A percentile compares a stretch with the other conserved stretches of the same genome.
phyloP scores from a whole-genome alignment of 2,113 vertebrate species.

The Gobius niger region DNA sequence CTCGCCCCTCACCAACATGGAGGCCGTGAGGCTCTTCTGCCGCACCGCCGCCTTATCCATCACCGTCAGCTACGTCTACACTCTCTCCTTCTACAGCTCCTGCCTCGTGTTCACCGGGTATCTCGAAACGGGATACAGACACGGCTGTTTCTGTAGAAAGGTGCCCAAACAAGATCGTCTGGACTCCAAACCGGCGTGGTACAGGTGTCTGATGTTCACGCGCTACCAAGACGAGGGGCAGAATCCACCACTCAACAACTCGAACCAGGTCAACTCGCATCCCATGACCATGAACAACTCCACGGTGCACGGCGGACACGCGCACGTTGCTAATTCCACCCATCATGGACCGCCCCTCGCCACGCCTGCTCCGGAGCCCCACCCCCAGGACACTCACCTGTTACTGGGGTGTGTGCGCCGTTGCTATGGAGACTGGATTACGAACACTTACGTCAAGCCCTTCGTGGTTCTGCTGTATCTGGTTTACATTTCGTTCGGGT shows the following conservation, averaged over 20 bases:
- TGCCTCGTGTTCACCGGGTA: constrained; percentile 98
- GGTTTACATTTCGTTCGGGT: constrained; percentile 98
- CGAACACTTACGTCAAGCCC: constrained; percentile 98
- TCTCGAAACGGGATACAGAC: constrained; percentile 97
- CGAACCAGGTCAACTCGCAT: constrained; percentile 7
- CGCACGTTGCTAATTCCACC: constrained; percentile 25
- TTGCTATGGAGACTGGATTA: constrained; percentile 99
- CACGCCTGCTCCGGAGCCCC: constrained; percentile 76
- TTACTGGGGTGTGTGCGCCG: constrained; percentile 95
- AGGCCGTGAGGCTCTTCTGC: constrained; percentile 98
- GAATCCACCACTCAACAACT: constrained; percentile 20
- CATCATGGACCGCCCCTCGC: constrained; percentile 16
- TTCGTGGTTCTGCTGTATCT: constrained; percentile 99
- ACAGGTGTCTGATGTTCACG: constrained; percentile 94
- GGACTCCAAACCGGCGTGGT: constrained; percentile 95
- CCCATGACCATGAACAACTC: constrained; percentile 27
- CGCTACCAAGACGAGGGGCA: constrained; percentile 88
- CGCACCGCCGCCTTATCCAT: constrained; percentile 92
- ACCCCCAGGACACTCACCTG: constrained; percentile 92
- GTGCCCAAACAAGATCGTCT: constrained; percentile 92
- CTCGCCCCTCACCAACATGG: constrained; percentile 99
- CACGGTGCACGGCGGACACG: neutral
- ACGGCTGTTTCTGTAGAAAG: constrained; percentile 95
- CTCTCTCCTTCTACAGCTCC: constrained; percentile 97
- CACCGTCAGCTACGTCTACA: constrained; percentile 96